Base-by-base conservation (phyloP, 2,888 invertebrate species). In the Xiphydria camelus region DNA sequence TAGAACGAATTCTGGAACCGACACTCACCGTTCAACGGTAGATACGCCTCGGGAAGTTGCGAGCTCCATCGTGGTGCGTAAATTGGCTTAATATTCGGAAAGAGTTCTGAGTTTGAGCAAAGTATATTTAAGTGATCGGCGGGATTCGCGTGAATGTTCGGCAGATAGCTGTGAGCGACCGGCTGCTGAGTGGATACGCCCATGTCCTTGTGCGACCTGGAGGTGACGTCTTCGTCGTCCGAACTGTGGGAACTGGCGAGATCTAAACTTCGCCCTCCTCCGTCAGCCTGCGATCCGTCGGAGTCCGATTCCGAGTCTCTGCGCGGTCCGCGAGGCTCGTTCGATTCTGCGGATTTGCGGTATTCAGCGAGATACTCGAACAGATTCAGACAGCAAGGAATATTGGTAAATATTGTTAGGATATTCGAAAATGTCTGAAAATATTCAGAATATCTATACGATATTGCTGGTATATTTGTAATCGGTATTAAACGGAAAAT, bases 161-260 rank as follows among this genome's bases (percentile, higher is more conserved):
- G 86, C 56, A 86, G 64, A 58, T 86, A 87, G 37, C 64, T 65
- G 49, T 71, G 74, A 10, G 67, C 23, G 3, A 69, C 61, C 1
- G 68, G 62, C 31, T 71, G 69, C 35, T 75, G 74, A 6, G 73
- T 70, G 9, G 73, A 64, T 0, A 75, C 73, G 5, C 72, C 73
- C 59, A 70, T 70, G 26, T 62, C 71, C 39, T 73, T 71, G 47
- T 71, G 73, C 31, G 64, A 63, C 20, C 72, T 73, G 7, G 75
- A 65, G 7, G 80, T 78, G 51, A 83, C 82, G 41, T 70, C 73
- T 9, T 85, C 85, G 56, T 96, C 95, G 66, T 96, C 96, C 35
- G 94, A 94, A 6, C 94, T 94, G 78, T 96, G 96, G 70, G 94
- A 94, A 36, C 95, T 95, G 9, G 95, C 95, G 37, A 96, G 82